These are phyloP conservation scores for Ursus arctos DNA, from an alignment of 2,113 vertebrate genomes.

Conservation along the genomic window DNA sequence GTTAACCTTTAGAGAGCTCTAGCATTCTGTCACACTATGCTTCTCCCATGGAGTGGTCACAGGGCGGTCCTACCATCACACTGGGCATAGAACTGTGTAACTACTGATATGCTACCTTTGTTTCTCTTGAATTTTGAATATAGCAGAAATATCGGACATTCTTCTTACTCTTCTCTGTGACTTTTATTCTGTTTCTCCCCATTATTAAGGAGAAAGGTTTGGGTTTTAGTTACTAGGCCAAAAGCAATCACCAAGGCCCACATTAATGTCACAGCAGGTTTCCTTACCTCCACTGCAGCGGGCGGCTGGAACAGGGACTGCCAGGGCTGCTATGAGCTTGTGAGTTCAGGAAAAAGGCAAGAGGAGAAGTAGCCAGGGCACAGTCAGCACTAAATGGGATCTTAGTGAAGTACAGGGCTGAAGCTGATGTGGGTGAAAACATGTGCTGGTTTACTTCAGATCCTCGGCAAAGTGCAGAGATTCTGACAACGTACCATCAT, in stretches of 20 bases:
- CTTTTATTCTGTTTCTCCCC: constrained; percentile 33
- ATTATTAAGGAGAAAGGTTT: constrained; percentile 37
- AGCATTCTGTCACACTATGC: neutral
- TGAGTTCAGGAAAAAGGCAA: constrained; percentile 90
- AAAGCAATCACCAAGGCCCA: constrained; percentile 41
- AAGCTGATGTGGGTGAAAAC: constrained; percentile 92
- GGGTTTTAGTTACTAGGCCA: neutral
- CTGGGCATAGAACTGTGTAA: neutral
- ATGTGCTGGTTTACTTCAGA: constrained; percentile 94
- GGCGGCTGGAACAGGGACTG: constrained; percentile 90
- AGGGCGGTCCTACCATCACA: neutral
- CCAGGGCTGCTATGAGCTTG: constrained; percentile 88
- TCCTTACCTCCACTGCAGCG: constrained; percentile 98
- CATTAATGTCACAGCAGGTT: constrained; percentile 10
- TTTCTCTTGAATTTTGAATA: constrained; percentile 24
- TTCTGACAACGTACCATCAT: constrained; percentile 91
- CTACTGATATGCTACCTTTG: neutral
- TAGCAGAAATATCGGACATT: constrained; percentile 18
- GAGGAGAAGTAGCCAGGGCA: constrained; percentile 92
- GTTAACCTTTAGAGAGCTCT: neutral
- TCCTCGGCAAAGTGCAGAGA: constrained; percentile 96
- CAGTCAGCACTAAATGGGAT: constrained; percentile 91
- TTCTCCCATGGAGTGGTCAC: neutral
- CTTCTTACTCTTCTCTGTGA: neutral
- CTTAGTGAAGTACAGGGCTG: constrained; percentile 89